Base-by-base conservation (phyloP, 2,888 invertebrate species). In the Pseudococcus viburni region DNA sequence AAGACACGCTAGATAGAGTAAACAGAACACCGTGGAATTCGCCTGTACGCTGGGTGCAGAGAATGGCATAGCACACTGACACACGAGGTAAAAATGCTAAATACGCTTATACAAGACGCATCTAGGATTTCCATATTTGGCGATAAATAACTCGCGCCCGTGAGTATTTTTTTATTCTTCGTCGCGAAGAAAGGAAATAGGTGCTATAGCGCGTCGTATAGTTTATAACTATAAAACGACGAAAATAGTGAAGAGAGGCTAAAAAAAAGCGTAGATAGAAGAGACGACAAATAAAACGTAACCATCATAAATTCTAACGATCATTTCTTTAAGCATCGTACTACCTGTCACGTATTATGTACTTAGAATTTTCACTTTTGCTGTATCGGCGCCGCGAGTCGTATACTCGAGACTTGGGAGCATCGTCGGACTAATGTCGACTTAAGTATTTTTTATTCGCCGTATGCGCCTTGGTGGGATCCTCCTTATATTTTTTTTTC, bases 281-380 rank as follows among this genome's bases (percentile, higher is more conserved):
- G 42, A 68, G 68, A 68, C 19, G 68, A 68, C 68, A 68, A 68
- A 68, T 68, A 68, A 68, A 68, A 68, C 68, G 68, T 68, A 68
- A 68, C 68, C 26, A 68, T 68, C 68, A 68, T 68, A 68, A 68
- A 68, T 68, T 68, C 68, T 26, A 68, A 68, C 68, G 26, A 68
- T 68, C 68, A 68, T 68, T 68, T 68, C 68, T 68, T 59, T 68
- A 26, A 68, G 26, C 68, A 15, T 68, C 68, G 68, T 68, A 68
- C 68, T 68, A 68, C 26, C 68, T 68, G 68, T 68, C 68, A 68
- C 68, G 68, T 68, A 68, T 68, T 68, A 68, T 68, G 68, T 68
- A 68, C 26, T 68, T 68, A 26, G 68, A 68, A 68, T 26, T 68
- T 68, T 26, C 68, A 68, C 68, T 68, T 68, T 68, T 26, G 17